A percentile compares a stretch with the other conserved stretches of the same genome.
Evolutionary conservation across 35 echinoderm and acorn worm species (phyloP).

Genomic region (Ophioderma brevispina): DNA sequence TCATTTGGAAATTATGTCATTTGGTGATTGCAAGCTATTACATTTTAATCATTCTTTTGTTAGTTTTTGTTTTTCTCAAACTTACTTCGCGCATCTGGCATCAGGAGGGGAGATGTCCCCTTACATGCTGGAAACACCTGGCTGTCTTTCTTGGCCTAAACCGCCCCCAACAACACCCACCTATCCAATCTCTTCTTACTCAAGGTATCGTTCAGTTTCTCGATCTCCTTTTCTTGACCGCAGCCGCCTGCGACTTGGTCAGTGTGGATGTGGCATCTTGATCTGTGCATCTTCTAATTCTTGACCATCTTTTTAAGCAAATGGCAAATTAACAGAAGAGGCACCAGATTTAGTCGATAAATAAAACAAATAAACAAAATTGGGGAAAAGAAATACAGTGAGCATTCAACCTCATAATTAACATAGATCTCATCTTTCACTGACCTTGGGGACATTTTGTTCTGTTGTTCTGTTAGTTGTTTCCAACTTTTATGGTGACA

Average conservation of each 20-base stretch:
- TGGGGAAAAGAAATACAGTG: not conserved
- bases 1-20: too few species aligned
- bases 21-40: too few species aligned
- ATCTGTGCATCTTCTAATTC: constrained; percentile 63
- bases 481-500: too few species aligned
- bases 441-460: too few species aligned
- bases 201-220: constrained; percentile 82
- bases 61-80: too few species aligned
- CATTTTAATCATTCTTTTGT: too few species aligned
- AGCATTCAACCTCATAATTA: too few species aligned
- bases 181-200: constrained; percentile 38
- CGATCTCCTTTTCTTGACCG: constrained; percentile 85
- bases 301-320: constrained; percentile 63
- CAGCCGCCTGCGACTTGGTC: constrained; percentile 81
- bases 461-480: too few species aligned
- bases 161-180: not conserved
- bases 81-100: not conserved
- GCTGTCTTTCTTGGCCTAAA: not conserved
- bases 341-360: too few species aligned
- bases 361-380: not conserved
- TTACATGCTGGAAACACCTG: constrained; percentile 57
- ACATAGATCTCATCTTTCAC: too few species aligned
- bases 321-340: not conserved
- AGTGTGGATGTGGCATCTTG: constrained; percentile 80
- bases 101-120: constrained; percentile 80